Evolutionary conservation across 2,888 invertebrate genomes (phyloP).

Genomic region (Drosophila histrio): DNA sequence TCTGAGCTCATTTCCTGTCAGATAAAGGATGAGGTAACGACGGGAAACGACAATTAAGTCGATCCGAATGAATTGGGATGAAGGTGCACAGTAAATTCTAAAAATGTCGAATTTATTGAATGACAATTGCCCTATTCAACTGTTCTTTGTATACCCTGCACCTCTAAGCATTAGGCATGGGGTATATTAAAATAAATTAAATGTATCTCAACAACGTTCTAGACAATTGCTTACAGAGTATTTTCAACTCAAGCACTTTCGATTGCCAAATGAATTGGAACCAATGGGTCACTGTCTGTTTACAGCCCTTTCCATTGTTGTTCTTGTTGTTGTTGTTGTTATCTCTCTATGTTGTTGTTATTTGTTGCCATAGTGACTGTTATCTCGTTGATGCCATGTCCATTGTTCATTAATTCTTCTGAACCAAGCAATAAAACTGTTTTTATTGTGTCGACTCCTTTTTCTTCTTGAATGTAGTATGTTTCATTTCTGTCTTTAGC

Average conservation of each 20-base stretch:
- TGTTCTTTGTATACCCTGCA: not conserved
- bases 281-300: conserved; percentile 36
- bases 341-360: too few species aligned
- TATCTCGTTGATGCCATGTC: conserved; percentile 24
- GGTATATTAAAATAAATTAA: not conserved
- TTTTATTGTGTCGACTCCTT: conserved; percentile 38
- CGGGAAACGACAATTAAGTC: conserved; percentile 39
- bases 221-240: not conserved
- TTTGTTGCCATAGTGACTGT: conserved; percentile 11
- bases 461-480: conserved; percentile 22
- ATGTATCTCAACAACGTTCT: not conserved
- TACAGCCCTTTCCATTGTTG: conserved; percentile 15
- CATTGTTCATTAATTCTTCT: conserved; percentile 66
- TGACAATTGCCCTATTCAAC: conserved; percentile 27
- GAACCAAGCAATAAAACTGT: conserved; percentile 56
- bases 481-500: conserved; percentile 38
- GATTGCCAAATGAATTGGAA: conserved; percentile 72
- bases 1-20: conserved; percentile 20
- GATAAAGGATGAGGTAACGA: conserved; percentile 33
- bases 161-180: not conserved
- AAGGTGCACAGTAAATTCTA: conserved; percentile 34
- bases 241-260: not conserved
- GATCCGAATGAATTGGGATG: conserved; percentile 19
- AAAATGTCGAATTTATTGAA: conserved; percentile 56
- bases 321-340: not conserved